Conservation (phyloP, 2,113 vertebrate genomes). For the Saiga tatarica region DNA sequence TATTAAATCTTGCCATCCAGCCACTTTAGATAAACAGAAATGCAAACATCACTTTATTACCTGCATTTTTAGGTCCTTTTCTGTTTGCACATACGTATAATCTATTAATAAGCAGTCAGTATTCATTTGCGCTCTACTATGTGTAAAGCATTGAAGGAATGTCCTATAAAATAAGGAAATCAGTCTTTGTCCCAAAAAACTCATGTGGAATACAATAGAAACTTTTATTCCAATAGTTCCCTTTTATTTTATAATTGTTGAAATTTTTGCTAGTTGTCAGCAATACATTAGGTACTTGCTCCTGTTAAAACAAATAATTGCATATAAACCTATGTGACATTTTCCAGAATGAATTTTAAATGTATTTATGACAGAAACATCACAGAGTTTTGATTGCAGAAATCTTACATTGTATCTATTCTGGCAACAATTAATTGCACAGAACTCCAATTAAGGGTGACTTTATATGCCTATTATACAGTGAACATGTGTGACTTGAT, state of each 20-base stretch:
- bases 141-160: background rate
- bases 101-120: background rate
- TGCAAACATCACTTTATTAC: background rate
- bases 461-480: background rate
- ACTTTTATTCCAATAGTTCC: background rate
- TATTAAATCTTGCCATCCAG: background rate
- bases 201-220: background rate
- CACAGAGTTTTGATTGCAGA: background rate
- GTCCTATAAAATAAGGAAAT: background rate
- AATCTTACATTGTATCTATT: background rate
- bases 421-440: background rate
- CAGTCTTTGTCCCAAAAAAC: background rate
- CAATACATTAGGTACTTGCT: background rate
- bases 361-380: background rate
- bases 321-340: background rate
- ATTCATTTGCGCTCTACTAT: background rate
- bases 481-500: background rate
- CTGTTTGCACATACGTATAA: background rate
- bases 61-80: background rate
- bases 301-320: background rate
- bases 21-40: background rate
- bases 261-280: background rate
- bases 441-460: background rate
- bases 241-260: background rate
- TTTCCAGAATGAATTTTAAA: slow-evolving; percentile 24